Base-by-base conservation (phyloP, 2,888 invertebrate species). In the Plebejus argus region DNA sequence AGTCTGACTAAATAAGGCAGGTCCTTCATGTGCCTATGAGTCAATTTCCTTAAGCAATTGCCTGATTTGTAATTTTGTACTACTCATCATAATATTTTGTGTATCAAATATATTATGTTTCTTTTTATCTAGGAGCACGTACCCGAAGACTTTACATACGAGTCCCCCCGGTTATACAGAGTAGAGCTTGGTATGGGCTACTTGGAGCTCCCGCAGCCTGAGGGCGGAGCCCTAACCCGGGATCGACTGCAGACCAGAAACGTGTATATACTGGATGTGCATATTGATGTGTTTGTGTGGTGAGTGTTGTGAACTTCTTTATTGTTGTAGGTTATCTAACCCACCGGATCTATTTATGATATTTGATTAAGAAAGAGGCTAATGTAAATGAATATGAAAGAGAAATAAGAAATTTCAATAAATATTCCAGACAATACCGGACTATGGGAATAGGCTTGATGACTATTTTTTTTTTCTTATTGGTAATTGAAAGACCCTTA, bases 101-200 rank as follows among this genome's bases (percentile, higher is more conserved):
- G 28, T 28, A 28, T 28, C 28, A 2, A 28, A 28, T 28, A 28
- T 28, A 28, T 28, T 28, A 28, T 28, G 8, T 39, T 39, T 39
- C 10, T 39, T 39, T 45, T 45, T 45, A 45, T 12, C 10, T 81
- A 96, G 96, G 97, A 97, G 88, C 97, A 97, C 86, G 97, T 98
- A 0, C 93, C 95, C 71, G 94, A 94, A 0, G 93, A 96, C 77
- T 97, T 96, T 87, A 84, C 91, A 12, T 96, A 97, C 82, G 90
- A 95, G 0, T 88, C 95, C 18, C 97, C 99, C 0, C 95, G 98
- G 6, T 91, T 99, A 77, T 99, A 99, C 93, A 97, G 98, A 93
- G 98, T 99, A 77, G 98, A 98, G 85, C 95, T 99, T 18, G 99
- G 99, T 74, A 99, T 99, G 98, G 99, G 99, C 0, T 99, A 99